phyloP scores from a whole-genome alignment of 2,797 vertebrate species.

The Macroramphosus scolopax region DNA sequence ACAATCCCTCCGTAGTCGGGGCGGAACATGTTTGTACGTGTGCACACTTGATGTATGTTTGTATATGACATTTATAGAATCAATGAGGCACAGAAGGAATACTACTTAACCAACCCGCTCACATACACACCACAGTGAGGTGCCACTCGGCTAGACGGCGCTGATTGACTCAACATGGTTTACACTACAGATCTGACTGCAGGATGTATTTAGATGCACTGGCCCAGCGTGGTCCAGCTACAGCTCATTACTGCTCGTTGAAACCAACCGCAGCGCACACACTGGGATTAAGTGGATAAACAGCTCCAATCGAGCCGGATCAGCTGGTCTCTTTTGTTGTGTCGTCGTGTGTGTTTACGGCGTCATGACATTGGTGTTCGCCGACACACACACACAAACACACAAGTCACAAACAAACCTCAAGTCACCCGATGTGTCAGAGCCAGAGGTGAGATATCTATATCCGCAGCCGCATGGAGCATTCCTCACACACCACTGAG shows the following conservation, averaged over 20 bases:
- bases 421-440: conserved; percentile 33
- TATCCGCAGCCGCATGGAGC: conserved; percentile 44
- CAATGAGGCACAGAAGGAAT: conserved; percentile 29
- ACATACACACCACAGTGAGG: conserved; percentile 31
- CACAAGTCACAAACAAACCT: conserved; percentile 34
- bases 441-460: conserved; percentile 60
- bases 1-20: conserved; percentile 10
- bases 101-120: conserved; percentile 14
- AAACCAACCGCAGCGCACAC: conserved; percentile 62
- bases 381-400: conserved; percentile 14
- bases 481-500: conserved; percentile 54
- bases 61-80: conserved; percentile 18
- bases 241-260: conserved; percentile 72
- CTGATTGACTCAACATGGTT: conserved; percentile 51
- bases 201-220: conserved; percentile 32
- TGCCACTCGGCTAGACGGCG: conserved; percentile 41
- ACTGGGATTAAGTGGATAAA: conserved; percentile 65
- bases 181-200: conserved; percentile 49
- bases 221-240: conserved; percentile 49
- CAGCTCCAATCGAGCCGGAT: conserved; percentile 44
- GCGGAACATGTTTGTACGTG: not conserved
- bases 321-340: conserved; percentile 16
- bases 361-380: conserved; percentile 15
- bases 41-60: conserved; percentile 9
- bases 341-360: conserved; percentile 7